These are phyloP conservation scores for Chouioia cunea DNA, from an alignment of 2,888 invertebrate genomes.

Conservation along the genomic window DNA sequence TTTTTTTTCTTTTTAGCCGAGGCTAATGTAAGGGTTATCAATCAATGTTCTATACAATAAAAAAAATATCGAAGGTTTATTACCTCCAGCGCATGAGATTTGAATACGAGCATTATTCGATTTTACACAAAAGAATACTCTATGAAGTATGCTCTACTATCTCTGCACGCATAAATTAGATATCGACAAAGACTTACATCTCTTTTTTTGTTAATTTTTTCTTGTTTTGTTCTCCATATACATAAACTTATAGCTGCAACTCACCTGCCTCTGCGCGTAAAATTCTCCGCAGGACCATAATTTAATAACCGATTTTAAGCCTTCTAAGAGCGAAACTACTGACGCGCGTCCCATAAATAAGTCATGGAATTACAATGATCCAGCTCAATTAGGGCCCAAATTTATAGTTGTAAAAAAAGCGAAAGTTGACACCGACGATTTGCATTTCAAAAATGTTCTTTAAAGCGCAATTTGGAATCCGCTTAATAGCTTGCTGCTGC, in stretches of 20 bases:
- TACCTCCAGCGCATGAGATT: too few species aligned
- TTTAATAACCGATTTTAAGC: conserved; percentile 60
- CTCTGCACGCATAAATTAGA: conserved; percentile 28
- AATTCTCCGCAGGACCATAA: conserved; percentile 51
- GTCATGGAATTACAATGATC: conserved; percentile 64
- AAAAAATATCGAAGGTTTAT: too few species aligned
- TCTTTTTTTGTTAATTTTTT: conserved; percentile 8
- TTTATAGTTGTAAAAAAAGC: conserved; percentile 62
- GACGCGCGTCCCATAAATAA: conserved; percentile 59
- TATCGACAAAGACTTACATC: conserved; percentile 17
- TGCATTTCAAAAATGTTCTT: conserved; percentile 63
- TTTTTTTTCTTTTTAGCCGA: conserved; percentile 8
- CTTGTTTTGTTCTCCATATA: conserved; percentile 34
- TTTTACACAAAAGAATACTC: conserved; percentile 30
- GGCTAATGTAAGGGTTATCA: conserved; percentile 3
- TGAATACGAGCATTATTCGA: too few species aligned
- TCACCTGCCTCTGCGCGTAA: conserved; percentile 55
- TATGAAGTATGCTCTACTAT: conserved; percentile 25
- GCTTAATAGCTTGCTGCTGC: conserved; percentile 52
- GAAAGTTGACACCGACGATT: conserved; percentile 50
- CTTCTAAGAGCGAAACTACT: conserved; percentile 33
- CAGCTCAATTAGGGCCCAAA: conserved; percentile 64
- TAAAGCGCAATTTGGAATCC: conserved; percentile 62
- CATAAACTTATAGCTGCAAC: conserved; percentile 52
- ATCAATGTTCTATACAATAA: too few species aligned